Conservation (phyloP, 2,888 invertebrate genomes). For the Euphydryas editha region DNA sequence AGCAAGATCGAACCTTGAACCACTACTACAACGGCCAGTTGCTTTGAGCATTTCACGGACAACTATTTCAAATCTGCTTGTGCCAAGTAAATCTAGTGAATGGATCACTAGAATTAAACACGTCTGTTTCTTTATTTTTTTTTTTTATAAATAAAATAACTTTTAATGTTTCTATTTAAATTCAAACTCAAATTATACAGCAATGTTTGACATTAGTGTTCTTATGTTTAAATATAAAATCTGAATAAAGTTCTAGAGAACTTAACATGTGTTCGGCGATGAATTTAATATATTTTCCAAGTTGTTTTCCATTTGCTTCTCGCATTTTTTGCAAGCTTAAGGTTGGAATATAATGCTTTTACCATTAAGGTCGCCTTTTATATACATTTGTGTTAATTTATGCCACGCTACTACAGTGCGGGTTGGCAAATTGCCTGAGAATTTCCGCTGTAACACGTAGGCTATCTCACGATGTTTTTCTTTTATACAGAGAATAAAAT, state of each 20-base stretch:
- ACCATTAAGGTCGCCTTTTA: neutral
- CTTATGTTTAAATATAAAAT: no score
- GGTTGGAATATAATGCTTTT: neutral
- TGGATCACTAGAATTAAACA: no score
- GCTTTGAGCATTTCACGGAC: no score
- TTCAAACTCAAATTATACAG: no score
- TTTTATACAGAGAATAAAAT: neutral
- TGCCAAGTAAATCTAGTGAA: no score
- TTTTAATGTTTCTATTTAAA: no score
- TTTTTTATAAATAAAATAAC: no score
- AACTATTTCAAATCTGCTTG: no score
- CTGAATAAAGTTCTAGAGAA: neutral
- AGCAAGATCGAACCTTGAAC: no score
- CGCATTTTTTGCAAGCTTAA: neutral
- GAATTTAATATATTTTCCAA: neutral
- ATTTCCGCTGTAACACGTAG: neutral
- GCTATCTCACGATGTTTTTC: neutral
- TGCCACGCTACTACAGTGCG: neutral
- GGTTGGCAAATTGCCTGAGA: neutral
- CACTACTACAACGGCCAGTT: no score
- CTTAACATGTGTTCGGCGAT: neutral
- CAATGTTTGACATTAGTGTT: no score
- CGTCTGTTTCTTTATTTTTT: no score
- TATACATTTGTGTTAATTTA: conserved; percentile 3
- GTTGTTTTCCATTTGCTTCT: neutral